Evolutionary conservation across 2,888 invertebrate genomes (phyloP), one percentile per base, ranked within the genome.

Genomic region (Itoplectis maculator): DNA sequence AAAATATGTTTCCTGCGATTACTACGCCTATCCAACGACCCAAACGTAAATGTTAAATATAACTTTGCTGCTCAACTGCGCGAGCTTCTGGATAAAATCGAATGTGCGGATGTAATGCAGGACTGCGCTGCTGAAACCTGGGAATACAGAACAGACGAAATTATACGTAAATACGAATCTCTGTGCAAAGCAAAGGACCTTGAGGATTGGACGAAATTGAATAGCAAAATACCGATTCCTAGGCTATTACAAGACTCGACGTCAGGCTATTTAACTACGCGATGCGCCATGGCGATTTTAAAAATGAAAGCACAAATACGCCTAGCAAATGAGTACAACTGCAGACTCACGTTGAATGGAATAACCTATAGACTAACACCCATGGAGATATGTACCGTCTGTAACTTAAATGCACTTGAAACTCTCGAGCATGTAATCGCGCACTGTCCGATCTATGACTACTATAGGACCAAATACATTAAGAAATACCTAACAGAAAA

Each of bases 1-100:
- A 70, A 63, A 18, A 59, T 72, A 13, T 79, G 72, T 20, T 29
- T 61, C 47, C 20, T 47, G n/a, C 68, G 68, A 0, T 42, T 20
- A 7, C 13, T 68, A n/a, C 49, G 20, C 20, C 45, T 68, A 47
- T 35, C 68, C n/a, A 51, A 51, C 20, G 5, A 9, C 8, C 18
- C 18, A 51, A 51, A 51, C 20, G 18, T 20, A 20, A 20, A 20
- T 20, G 18, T n/a, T 42, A 20, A 29, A 20, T 68, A 68, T 47
- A 68, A 68, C 47, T 20, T 35, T n/a, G 35, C 42, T 0, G 23
- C 51, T 5, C 68, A 68, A 47, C 45, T 68, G n/a, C 23, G 49
- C 9, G 35, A 18, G 20, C n/a, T 68, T n/a, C 68, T 68, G 47
- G n/a, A 23, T 15, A 35, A 47, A 29, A 51, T 51, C 47, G 23